These are phyloP conservation scores for Apodemus agrarius DNA, from an alignment of 2,797 vertebrate genomes.

Conservation along the genomic window DNA sequence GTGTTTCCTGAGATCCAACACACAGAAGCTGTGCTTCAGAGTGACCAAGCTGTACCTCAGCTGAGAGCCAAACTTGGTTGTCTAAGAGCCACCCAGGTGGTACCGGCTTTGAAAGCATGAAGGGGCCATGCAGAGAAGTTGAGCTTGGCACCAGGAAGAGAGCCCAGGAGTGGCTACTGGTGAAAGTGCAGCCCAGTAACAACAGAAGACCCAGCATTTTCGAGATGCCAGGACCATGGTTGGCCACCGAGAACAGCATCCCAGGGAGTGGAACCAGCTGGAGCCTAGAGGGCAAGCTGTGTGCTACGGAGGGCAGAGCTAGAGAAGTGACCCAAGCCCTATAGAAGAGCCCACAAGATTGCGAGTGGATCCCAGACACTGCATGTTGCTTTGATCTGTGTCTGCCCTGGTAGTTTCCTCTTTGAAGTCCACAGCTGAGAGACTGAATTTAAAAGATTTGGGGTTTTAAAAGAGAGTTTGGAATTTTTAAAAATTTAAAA, in stretches of 20 bases:
- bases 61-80: not conserved
- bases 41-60: not conserved
- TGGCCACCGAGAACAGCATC: not conserved
- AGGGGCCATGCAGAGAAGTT: not conserved
- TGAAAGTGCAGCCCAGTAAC: not conserved
- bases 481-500: too few relatives aligned
- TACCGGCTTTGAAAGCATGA: not conserved
- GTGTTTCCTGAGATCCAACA: not conserved
- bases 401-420: not conserved
- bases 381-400: not conserved
- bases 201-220: not conserved
- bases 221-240: not conserved
- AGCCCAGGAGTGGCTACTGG: not conserved
- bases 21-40: not conserved
- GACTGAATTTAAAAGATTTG: not conserved
- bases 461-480: too few relatives aligned
- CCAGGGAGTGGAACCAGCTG: not conserved
- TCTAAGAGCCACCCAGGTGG: not conserved
- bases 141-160: not conserved
- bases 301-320: not conserved
- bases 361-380: not conserved
- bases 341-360: not conserved
- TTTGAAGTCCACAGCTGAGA: not conserved
- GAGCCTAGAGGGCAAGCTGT: not conserved
- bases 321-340: not conserved